A percentile compares a stretch with the other conserved stretches of the same genome.
Evolutionary conservation across 2,888 invertebrate genomes (phyloP).

Genomic region (Dryomyza anilis): DNA sequence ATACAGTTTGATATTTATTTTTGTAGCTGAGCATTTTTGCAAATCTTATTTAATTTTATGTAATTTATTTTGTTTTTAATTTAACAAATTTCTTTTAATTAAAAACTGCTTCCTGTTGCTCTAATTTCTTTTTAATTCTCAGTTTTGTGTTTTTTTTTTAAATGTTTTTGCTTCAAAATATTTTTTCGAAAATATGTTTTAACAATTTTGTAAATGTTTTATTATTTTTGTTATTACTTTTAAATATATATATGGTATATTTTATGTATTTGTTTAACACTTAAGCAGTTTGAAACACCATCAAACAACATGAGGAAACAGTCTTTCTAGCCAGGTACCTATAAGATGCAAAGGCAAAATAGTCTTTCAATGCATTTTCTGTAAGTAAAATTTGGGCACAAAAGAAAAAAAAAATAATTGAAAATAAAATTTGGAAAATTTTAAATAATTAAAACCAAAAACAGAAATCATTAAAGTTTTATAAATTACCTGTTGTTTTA

Average conservation of each 20-base stretch:
- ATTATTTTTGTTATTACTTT: not conserved
- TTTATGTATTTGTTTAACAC: slow-evolving; percentile 30
- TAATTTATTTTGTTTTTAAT: not conserved
- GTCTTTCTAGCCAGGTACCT: slow-evolving; percentile 63
- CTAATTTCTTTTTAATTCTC: not conserved
- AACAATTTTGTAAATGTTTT: slow-evolving; percentile 4
- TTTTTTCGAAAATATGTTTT: slow-evolving; percentile 10
- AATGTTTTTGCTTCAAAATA: slow-evolving; percentile 16
- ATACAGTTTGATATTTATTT: not conserved
- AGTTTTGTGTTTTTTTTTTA: slow-evolving; percentile 15
- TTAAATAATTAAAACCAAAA: not conserved
- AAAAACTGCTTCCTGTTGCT: slow-evolving; percentile 1
- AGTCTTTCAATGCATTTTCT: slow-evolving; percentile 36
- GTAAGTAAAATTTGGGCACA: slow-evolving; percentile 24
- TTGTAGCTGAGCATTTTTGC: slow-evolving; percentile 2
- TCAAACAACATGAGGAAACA: slow-evolving; percentile 62
- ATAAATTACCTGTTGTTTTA: slow-evolving; percentile 17
- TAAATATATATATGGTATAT: slow-evolving; percentile 4
- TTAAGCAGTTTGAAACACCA: slow-evolving; percentile 61
- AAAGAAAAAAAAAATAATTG: slow-evolving; percentile 13
- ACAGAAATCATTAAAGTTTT: too few species aligned
- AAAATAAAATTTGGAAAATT: not conserved
- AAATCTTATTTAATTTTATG: not conserved
- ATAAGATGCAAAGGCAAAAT: slow-evolving; percentile 39
- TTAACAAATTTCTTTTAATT: not conserved